Conservation (phyloP, 2,888 invertebrate species). For the Sarcophaga carnaria region DNA sequence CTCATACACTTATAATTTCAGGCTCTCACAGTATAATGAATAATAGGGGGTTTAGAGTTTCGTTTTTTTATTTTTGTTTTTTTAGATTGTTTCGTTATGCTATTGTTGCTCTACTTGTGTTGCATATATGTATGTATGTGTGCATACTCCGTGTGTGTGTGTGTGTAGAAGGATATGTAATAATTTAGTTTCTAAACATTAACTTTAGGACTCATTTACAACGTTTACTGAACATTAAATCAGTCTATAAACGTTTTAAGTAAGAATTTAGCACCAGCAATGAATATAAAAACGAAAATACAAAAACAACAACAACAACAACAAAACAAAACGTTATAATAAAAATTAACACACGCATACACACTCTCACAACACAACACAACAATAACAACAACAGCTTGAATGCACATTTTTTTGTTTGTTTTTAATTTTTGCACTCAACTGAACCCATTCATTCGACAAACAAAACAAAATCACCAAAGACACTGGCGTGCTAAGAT, state of each 20-base stretch:
- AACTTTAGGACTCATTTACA: constrained; percentile 69
- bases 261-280: constrained; percentile 74
- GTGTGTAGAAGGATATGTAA: constrained; percentile 20
- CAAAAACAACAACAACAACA: constrained; percentile 72
- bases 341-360: constrained; percentile 57
- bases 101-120: background rate
- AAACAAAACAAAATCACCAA: no score
- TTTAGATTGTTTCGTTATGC: no score
- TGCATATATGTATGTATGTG: constrained; percentile 25
- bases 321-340: constrained; percentile 69
- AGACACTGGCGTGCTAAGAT: constrained; percentile 23
- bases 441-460: background rate
- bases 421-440: constrained; percentile 3
- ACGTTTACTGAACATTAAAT: constrained; percentile 77
- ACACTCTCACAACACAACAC: background rate
- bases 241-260: constrained; percentile 78
- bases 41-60: constrained; percentile 10
- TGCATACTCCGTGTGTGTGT: constrained; percentile 9
- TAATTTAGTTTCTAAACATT: constrained; percentile 62
- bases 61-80: background rate
- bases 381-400: background rate
- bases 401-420: background rate
- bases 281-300: constrained; percentile 45
- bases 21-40: constrained; percentile 14
- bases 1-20: background rate